Evolutionary conservation across 2,888 invertebrate genomes (phyloP).

Genomic region (Leptinotarsa tumamoca): DNA sequence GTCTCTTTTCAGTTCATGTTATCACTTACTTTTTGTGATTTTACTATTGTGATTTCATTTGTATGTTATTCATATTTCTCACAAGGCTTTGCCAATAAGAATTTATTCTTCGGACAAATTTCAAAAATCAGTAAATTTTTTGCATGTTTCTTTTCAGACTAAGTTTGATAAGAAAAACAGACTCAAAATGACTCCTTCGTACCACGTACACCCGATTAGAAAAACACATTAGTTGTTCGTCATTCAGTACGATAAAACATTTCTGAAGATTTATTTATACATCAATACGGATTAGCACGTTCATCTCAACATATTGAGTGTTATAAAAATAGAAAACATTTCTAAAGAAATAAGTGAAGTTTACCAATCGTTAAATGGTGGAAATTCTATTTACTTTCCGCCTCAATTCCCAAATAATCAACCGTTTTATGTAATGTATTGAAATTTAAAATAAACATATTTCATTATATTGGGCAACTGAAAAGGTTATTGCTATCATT

Average conservation of each 20-base stretch:
- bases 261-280: slow-evolving; percentile 14
- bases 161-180: background rate
- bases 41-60: no score
- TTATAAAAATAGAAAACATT: slow-evolving; percentile 43
- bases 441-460: slow-evolving; percentile 7
- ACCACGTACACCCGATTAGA: background rate
- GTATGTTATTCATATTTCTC: no score
- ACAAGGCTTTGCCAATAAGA: no score
- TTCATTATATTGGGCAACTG: slow-evolving; percentile 3
- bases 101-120: no score
- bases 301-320: slow-evolving; percentile 39
- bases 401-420: slow-evolving; percentile 22
- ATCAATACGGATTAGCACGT: slow-evolving; percentile 30
- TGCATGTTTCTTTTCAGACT: no score
- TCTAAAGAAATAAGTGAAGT: slow-evolving; percentile 40
- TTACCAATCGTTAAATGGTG: slow-evolving; percentile 32
- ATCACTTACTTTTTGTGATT: no score
- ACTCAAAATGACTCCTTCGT: background rate
- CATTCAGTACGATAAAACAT: slow-evolving; percentile 10
- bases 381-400: slow-evolving; percentile 41
- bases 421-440: slow-evolving; percentile 10
- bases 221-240: slow-evolving; percentile 12
- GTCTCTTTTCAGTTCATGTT: no score
- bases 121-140: no score
- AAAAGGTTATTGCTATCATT: slow-evolving; percentile 16